Conservation (phyloP, 2,113 vertebrate species). For the Pica pica region DNA sequence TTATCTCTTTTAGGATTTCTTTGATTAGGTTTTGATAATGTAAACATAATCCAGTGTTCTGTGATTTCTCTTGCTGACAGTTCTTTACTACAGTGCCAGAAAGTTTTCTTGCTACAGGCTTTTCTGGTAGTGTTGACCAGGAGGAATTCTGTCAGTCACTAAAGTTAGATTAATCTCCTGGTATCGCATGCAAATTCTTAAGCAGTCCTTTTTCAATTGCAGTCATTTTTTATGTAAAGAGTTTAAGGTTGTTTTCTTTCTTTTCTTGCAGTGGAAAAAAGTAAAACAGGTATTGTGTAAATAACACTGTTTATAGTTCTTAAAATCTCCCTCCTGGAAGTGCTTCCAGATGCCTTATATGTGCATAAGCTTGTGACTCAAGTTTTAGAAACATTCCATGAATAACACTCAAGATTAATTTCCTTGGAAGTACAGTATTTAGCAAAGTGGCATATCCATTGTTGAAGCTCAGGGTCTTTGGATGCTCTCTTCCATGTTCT, state of each 20-base stretch:
- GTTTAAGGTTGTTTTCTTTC: background rate
- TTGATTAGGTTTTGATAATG: background rate
- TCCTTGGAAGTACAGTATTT: background rate
- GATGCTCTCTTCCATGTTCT: background rate
- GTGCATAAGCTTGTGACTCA: background rate
- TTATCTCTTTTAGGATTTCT: background rate
- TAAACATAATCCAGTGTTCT: background rate
- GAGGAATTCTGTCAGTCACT: background rate
- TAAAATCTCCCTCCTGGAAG: background rate
- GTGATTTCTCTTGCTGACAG: background rate
- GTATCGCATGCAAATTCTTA: background rate
- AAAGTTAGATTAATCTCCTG: background rate
- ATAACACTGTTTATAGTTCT: background rate
- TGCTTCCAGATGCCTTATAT: slow-evolving; percentile 22
- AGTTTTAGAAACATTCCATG: background rate
- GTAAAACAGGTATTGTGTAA: background rate
- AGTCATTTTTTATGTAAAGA: background rate
- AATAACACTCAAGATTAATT: background rate
- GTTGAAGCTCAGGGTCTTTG: background rate
- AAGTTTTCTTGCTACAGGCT: background rate
- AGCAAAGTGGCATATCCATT: background rate
- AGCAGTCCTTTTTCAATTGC: background rate
- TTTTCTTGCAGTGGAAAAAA: slow-evolving; percentile 1
- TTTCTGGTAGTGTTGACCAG: background rate
- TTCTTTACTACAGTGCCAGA: background rate